Conservation (phyloP, 2,888 invertebrate species). For the Epinotia brunnichana region DNA sequence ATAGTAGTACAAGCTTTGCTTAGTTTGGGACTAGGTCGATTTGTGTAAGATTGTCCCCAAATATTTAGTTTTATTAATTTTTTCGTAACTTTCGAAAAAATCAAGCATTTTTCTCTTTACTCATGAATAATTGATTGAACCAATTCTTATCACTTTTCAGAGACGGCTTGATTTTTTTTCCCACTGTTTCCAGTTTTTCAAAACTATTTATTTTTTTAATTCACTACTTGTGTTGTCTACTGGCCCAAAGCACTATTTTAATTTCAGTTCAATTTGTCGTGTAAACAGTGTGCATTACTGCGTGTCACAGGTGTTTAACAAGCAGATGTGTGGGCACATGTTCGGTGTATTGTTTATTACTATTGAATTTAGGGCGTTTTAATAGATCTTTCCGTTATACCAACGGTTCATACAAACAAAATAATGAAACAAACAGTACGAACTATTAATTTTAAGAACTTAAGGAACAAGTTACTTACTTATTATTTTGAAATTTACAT, state of each 20-base stretch:
- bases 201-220: not conserved
- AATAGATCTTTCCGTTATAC: not conserved
- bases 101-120: not conserved
- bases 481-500: too few relatives aligned
- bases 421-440: not conserved
- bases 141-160: not conserved
- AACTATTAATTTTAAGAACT: too few relatives aligned
- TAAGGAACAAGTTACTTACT: too few relatives aligned
- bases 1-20: too few relatives aligned
- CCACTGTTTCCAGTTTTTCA: too few relatives aligned
- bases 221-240: not conserved
- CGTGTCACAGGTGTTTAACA: constrained; percentile 38
- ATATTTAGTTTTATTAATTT: too few relatives aligned
- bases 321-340: constrained; percentile 26
- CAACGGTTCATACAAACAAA: not conserved
- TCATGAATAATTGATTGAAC: not conserved
- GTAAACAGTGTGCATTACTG: constrained; percentile 21
- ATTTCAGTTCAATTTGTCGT: not conserved
- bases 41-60: too few relatives aligned
- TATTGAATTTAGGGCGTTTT: constrained; percentile 5
- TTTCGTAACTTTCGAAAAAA: not conserved
- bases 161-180: not conserved
- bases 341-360: constrained; percentile 18
- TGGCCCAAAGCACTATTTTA: not conserved
- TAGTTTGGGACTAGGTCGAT: too few relatives aligned